Evolutionary conservation across 2,797 vertebrate species (phyloP).

Genomic region (Rhinatrema bivittatum): DNA sequence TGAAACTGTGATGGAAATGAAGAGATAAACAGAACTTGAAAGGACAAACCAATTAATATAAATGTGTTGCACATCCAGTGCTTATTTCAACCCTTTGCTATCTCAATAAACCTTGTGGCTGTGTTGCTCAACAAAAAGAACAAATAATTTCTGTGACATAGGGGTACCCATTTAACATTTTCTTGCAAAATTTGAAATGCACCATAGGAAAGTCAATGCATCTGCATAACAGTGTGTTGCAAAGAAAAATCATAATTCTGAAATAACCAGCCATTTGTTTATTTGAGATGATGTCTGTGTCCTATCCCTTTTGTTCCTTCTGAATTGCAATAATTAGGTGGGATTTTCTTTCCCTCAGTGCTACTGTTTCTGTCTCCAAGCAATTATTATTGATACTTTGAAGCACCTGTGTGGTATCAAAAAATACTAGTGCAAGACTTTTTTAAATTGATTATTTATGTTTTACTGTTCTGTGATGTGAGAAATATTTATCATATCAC

Average conservation of each 20-base stretch:
- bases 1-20: constrained; percentile 87
- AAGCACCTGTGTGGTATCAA: constrained; percentile 3
- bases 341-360: no score
- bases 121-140: constrained; percentile 28
- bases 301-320: no score
- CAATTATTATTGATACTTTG: no score
- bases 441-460: constrained; percentile 24
- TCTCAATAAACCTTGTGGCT: constrained; percentile 45
- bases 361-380: no score
- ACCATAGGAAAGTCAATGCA: not conserved
- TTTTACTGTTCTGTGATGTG: constrained; percentile 27
- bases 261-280: no score
- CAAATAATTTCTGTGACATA: constrained; percentile 19
- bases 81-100: constrained; percentile 62
- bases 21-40: constrained; percentile 98
- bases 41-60: constrained; percentile 99
- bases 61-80: constrained; percentile 80
- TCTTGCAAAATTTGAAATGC: not conserved
- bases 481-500: constrained; percentile 36
- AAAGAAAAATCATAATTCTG: no score
- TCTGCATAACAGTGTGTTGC: not conserved
- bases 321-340: no score
- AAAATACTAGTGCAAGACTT: constrained; percentile 24
- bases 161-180: constrained; percentile 16
- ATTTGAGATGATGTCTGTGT: no score